A percentile compares a stretch with the other conserved stretches of the same genome.
Conservation (phyloP, 2,113 vertebrate genomes). For the Raja brachyura region DNA sequence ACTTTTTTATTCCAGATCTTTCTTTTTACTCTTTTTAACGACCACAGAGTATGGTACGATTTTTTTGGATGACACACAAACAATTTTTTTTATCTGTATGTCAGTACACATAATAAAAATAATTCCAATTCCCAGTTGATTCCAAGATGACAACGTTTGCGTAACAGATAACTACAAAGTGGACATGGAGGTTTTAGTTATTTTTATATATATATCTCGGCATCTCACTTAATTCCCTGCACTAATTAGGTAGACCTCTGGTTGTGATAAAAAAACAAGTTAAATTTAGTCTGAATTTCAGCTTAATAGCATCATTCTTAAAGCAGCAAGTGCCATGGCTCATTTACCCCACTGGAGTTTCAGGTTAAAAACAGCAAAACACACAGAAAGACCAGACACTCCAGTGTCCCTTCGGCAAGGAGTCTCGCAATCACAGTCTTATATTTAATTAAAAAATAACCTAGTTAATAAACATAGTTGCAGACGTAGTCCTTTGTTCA, state of each 20-base stretch:
- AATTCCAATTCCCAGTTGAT: background rate
- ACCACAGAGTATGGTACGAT: too few relatives aligned
- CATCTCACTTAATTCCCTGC: background rate
- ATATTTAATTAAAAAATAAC: background rate
- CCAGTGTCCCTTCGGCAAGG: background rate
- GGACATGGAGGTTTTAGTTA: background rate
- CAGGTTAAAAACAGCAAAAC: background rate
- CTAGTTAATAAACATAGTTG: background rate
- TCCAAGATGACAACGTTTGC: background rate
- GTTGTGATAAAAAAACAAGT: background rate
- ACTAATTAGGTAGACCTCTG: background rate
- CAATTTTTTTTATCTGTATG: too few relatives aligned
- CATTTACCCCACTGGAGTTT: background rate
- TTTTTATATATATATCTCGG: background rate
- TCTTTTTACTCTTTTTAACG: too few relatives aligned
- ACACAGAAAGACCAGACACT: background rate
- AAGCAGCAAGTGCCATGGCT: background rate
- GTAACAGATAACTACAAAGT: background rate
- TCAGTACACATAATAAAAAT: too few relatives aligned
- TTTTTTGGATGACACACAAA: too few relatives aligned
- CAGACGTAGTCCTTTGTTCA: background rate
- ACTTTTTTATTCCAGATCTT: too few relatives aligned
- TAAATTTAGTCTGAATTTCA: background rate
- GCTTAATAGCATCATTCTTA: background rate
- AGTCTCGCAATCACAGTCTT: background rate